phyloP scores from a whole-genome alignment of 1,140 invertebrate species.

The Phenacoccus solenopsis region DNA sequence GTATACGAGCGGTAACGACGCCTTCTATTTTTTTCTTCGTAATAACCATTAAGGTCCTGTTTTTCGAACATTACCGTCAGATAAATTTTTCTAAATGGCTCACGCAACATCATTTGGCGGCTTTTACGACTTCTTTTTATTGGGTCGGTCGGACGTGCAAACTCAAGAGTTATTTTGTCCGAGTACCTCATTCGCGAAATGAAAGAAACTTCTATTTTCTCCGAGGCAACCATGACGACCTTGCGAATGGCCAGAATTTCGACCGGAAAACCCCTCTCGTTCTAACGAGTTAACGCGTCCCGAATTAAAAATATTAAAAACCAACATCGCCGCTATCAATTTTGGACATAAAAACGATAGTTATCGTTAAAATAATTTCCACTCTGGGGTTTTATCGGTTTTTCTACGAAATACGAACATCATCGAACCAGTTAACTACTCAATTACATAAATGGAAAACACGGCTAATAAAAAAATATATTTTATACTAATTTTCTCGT shows the following conservation, averaged over 20 bases:
- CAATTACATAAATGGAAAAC: background rate
- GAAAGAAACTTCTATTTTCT: background rate
- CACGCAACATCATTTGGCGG: conserved; percentile 14
- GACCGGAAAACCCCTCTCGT: too few species aligned
- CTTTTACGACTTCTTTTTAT: conserved; percentile 17
- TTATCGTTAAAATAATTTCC: background rate
- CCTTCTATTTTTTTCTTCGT: background rate
- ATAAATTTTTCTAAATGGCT: conserved; percentile 17
- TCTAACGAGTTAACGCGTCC: background rate
- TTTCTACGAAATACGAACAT: background rate
- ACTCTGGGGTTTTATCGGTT: background rate
- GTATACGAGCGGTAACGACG: background rate
- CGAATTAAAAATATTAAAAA: too few species aligned
- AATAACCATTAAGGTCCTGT: conserved; percentile 16
- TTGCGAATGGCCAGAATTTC: too few species aligned
- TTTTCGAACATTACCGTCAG: conserved; percentile 15
- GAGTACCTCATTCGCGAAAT: conserved; percentile 5
- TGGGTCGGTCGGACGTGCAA: conserved; percentile 9
- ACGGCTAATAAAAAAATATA: background rate
- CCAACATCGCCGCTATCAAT: background rate
- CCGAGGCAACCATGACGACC: too few species aligned
- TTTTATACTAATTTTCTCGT: background rate
- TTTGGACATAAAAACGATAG: background rate
- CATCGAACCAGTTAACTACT: conserved; percentile 1
- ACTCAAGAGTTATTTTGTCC: conserved; percentile 15